These are phyloP conservation scores for Aspidoscelis tigris DNA, from an alignment of 2,113 vertebrate species.

Conservation along the genomic window DNA sequence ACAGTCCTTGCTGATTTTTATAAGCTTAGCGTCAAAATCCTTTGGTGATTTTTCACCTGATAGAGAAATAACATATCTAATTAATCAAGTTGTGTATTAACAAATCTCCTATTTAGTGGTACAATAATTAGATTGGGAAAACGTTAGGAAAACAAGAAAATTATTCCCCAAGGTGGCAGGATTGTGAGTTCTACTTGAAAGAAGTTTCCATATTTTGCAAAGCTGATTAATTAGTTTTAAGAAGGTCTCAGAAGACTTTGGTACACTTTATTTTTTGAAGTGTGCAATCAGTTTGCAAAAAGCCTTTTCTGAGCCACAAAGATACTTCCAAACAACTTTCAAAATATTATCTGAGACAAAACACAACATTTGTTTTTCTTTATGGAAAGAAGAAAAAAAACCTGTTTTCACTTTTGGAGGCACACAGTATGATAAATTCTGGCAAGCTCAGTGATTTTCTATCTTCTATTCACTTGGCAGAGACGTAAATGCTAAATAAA, in stretches of 20 bases:
- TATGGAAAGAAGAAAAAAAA: slow-evolving; percentile 51
- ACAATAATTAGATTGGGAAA: slow-evolving; percentile 73
- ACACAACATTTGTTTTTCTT: slow-evolving; percentile 70
- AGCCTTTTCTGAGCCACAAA: slow-evolving; percentile 64
- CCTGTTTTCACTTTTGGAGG: slow-evolving; percentile 70
- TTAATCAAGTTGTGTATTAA: slow-evolving; percentile 73
- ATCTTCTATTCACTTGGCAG: slow-evolving; percentile 66
- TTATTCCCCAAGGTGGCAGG: slow-evolving; percentile 67
- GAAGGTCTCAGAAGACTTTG: slow-evolving; percentile 68
- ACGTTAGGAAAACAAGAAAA: slow-evolving; percentile 71
- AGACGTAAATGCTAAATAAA: slow-evolving; percentile 63
- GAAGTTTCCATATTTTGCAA: slow-evolving; percentile 64
- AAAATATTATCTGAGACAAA: slow-evolving; percentile 74
- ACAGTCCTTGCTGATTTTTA: slow-evolving; percentile 62
- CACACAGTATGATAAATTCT: slow-evolving; percentile 69
- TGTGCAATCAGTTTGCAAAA: slow-evolving; percentile 65
- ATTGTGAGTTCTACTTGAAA: slow-evolving; percentile 69
- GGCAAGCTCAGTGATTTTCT: slow-evolving; percentile 69
- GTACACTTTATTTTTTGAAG: slow-evolving; percentile 67
- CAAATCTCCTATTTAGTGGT: slow-evolving; percentile 68
- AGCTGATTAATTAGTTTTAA: slow-evolving; percentile 79
- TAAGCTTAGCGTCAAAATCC: slow-evolving; percentile 65
- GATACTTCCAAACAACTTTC: slow-evolving; percentile 71
- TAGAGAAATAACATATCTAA: slow-evolving; percentile 72
- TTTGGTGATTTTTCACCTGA: slow-evolving; percentile 76